phyloP scores from a whole-genome alignment of 2,113 vertebrate genomes.

The Ophiodon elongatus region DNA sequence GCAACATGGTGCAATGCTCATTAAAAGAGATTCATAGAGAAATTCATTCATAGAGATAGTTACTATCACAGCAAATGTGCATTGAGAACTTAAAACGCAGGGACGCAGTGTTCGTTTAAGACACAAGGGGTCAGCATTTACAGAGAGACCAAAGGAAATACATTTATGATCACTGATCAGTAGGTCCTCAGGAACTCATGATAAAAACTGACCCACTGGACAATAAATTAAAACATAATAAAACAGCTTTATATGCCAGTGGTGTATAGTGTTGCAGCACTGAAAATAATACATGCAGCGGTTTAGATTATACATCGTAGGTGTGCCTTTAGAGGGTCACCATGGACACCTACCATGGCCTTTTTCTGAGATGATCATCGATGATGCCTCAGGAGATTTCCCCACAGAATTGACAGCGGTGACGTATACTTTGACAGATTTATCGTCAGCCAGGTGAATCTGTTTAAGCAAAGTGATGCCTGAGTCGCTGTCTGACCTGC shows the following conservation, averaged over 20 bases:
- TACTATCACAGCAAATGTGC: neutral
- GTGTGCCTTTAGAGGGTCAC: neutral
- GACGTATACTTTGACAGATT: slow-evolving; percentile 69
- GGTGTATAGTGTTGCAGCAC: neutral
- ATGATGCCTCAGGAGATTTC: slow-evolving; percentile 76
- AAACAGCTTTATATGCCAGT: neutral
- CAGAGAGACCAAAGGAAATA: neutral
- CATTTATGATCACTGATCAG: neutral
- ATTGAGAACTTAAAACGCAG: neutral
- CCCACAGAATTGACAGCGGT: slow-evolving; percentile 86
- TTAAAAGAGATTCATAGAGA: too few relatives aligned
- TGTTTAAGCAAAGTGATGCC: slow-evolving; percentile 5
- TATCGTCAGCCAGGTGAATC: slow-evolving; percentile 55
- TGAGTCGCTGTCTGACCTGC: slow-evolving; percentile 47
- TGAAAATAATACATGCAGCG: neutral
- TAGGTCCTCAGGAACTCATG: neutral
- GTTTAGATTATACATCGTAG: neutral
- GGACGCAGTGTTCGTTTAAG: neutral
- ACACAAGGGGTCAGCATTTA: neutral
- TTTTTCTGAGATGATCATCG: slow-evolving; percentile 79
- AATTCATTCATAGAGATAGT: neutral
- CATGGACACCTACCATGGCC: slow-evolving; percentile 50
- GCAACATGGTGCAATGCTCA: neutral
- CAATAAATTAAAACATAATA: neutral
- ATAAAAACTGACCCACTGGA: neutral